Evolutionary conservation across 1,140 invertebrate species (phyloP), one percentile per base, ranked within the genome.

Genomic region (Drosophila grimshawi): DNA sequence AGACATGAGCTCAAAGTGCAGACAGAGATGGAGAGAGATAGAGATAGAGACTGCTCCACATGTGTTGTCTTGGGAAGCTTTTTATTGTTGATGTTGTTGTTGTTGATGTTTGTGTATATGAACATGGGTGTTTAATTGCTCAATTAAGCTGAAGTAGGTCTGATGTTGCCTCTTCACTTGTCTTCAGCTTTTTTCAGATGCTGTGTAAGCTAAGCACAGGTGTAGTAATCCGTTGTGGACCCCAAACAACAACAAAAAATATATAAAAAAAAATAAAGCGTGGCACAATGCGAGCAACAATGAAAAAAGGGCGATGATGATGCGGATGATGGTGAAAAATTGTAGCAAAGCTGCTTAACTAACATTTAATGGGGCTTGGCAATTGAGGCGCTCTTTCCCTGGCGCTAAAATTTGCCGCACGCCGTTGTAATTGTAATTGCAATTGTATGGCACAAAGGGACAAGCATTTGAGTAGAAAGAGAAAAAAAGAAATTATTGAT

Each of bases 61-160:
- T 89, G 85, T 81, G 85, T 78, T 62, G 41, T 45, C 83, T 78
- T 83, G 83, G 80, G 83, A 88, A 88, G 83, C 73, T 88, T 86
- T 86, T 63, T 79, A 75, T 73, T 78, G 80, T 86, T 75, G 64
- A 65, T 62, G 37, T 69, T 57, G 49, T 37, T 48, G 33, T 63
- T 69, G 52, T 62, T 67, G 66, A 57, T 83, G 53, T 56, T 59
- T 77, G 74, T 64, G 68, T 56, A n/a, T 8, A 29, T 53, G 80
- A 78, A 89, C 85, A 89, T 83, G 85, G 85, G 85, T 89, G 85
- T 89, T 89, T 89, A 89, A 89, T 89, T 89, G 85, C 85, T 89
- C 85, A 89, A 89, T 89, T 89, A 89, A 90, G 85, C 76, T 78
- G 85, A 88, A 89, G 83, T 82, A 82, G 82, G 81, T 76, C 86